Evolutionary conservation across 2,113 vertebrate genomes (phyloP), one percentile per base, ranked within the genome.

Genomic region (Cromileptes altivelis): DNA sequence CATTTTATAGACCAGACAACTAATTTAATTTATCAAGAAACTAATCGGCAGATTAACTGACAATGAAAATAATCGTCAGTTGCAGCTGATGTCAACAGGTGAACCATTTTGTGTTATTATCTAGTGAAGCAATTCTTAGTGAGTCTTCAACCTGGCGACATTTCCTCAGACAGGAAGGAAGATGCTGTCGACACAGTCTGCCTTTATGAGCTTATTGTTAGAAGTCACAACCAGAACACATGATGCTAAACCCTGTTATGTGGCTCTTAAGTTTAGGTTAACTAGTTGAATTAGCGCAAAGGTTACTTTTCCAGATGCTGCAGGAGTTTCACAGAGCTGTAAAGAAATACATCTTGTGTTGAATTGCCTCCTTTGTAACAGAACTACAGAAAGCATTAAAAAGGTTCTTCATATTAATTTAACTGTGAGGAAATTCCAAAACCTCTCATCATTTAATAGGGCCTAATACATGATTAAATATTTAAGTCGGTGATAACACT

Each of bases 111-210:
- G 2, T 21, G 21, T 5, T 55, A 10, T 30, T 50, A 3, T 33
- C 37, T 25, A 42, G 18, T 82, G 65, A 82, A 50, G 56, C 9
- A 80, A 78, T 42, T n/a, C 42, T 6, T 61, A 18, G 40, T 14
- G 18, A 57, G 53, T 14, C 64, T 78, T 78, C 4, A 23, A 21
- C 30, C 82, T 83, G 81, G 81, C 67, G 78, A 64, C 74, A 85
- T 47, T 78, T 91, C 86, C 76, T 78, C 69, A 58, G 25, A 74
- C 79, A 81, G 62, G 49, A 79, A 78, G 58, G 50, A 64, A 4
- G 30, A 40, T 13, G 63, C 78, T 88, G 82, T 82, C 12, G 50
- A 67, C 69, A 71, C 52, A 3, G 23, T 33, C 62, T n/a, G 19
- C 33, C 33, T 15, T 56, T 4, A 30, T 33, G 3, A 56, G 40